Evolutionary conservation across 30 jellyfish, hydroid and myxozoan genomes (phyloP), one percentile per base, ranked within the genome.

Genomic region (Sanderia malayensis): DNA sequence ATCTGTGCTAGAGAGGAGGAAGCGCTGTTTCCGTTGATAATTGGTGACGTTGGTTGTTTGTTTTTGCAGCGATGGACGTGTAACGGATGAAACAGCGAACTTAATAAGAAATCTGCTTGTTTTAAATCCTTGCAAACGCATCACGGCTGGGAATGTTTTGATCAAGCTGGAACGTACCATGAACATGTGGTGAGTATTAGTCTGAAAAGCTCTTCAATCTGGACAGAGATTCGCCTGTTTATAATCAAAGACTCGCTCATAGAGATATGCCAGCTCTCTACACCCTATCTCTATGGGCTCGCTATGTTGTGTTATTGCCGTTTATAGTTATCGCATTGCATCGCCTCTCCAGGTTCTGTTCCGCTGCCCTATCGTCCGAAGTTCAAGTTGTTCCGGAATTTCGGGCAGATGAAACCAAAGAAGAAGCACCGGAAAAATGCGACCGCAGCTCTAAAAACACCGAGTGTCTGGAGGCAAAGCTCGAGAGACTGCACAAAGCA

Each of bases 301-400:
- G n/a, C n/a, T n/a, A n/a, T n/a, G n/a, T n/a, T n/a, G n/a, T n/a
- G n/a, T n/a, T n/a, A n/a, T n/a, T n/a, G n/a, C n/a, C n/a, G n/a
- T n/a, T n/a, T n/a, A n/a, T n/a, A n/a, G n/a, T n/a, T n/a, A n/a
- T n/a, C n/a, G n/a, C n/a, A n/a, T n/a, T n/a, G n/a, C n/a, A n/a
- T n/a, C n/a, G n/a, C n/a, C n/a, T 46, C 59, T 44, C n/a, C 19
- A 86, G 96, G 96, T 66, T 46, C 60, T 55, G 80, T 9, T 79
- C 94, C 9, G 76, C 89, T 8, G 81, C 79, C 26, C 77, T 78
- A 0, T 18, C 74, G 25, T 45, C 87, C 0, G 94, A 86, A 13
- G 67, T 73, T 15, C 96, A 86, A 55, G 83, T 86, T 71, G 96
- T 86, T 21, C 96, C 96, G 46, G 94, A 78, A 44, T 67, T 86